A percentile compares a stretch with the other conserved stretches of the same genome.
phyloP scores from a whole-genome alignment of 2,888 invertebrate species.

The Philhelius pedissequus region DNA sequence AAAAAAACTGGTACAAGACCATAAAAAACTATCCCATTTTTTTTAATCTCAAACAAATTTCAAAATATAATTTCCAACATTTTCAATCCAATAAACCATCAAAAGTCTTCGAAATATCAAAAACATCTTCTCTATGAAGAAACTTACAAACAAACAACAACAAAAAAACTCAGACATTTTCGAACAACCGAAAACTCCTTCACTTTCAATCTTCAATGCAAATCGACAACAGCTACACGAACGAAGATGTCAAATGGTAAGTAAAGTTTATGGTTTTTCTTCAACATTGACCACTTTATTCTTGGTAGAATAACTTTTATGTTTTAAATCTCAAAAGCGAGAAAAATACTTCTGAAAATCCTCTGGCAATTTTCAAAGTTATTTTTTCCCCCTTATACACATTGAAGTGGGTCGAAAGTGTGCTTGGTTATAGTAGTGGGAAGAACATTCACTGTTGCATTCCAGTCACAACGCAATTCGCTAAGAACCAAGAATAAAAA shows the following conservation, averaged over 20 bases:
- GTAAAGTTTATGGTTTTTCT: slow-evolving; percentile 7
- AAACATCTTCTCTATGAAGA: neutral
- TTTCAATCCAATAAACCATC: neutral
- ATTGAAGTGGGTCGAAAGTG: slow-evolving; percentile 5
- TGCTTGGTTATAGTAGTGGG: slow-evolving; percentile 7
- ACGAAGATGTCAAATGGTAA: neutral
- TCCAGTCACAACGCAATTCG: slow-evolving; percentile 11
- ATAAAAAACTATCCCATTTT: too few species aligned
- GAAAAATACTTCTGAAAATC: neutral
- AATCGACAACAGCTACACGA: slow-evolving; percentile 33
- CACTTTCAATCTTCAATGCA: neutral
- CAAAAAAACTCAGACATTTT: neutral
- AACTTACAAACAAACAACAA: neutral
- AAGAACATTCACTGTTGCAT: slow-evolving; percentile 43
- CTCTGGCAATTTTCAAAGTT: neutral
- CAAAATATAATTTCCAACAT: neutral
- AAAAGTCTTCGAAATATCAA: neutral
- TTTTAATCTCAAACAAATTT: too few species aligned
- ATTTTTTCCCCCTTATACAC: neutral
- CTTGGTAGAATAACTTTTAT: neutral
- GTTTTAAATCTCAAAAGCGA: neutral
- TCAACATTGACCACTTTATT: slow-evolving; percentile 1
- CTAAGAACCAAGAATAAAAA: neutral
- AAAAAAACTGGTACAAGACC: too few species aligned
- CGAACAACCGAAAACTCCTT: neutral